Evolutionary conservation across 2,888 invertebrate species (phyloP).

Genomic region (Dryomyza anilis): DNA sequence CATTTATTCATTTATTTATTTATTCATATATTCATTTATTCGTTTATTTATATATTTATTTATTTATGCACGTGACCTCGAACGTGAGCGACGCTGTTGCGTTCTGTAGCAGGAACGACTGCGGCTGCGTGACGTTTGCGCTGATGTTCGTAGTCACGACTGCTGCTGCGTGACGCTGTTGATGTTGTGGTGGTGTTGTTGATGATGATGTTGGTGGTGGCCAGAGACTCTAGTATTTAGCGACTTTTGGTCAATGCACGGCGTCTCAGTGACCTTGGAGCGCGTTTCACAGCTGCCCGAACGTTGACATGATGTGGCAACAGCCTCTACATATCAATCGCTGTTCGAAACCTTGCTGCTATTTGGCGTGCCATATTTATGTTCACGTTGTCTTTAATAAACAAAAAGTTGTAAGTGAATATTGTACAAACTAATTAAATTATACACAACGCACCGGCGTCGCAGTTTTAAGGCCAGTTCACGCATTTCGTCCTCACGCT

Average conservation of each 20-base stretch:
- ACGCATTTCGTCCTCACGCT: slow-evolving; percentile 89
- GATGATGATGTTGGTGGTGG: too few species aligned
- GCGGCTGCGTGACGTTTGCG: slow-evolving; percentile 30
- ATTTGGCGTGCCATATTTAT: slow-evolving; percentile 66
- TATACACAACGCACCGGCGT: slow-evolving; percentile 76
- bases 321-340: slow-evolving; percentile 42
- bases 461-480: slow-evolving; percentile 87
- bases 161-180: slow-evolving; percentile 32
- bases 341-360: slow-evolving; percentile 53
- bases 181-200: slow-evolving; percentile 1
- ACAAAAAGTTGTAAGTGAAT: background rate
- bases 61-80: slow-evolving; percentile 52
- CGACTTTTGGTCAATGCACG: slow-evolving; percentile 30
- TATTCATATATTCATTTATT: too few species aligned
- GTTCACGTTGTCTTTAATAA: slow-evolving; percentile 78
- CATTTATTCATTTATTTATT: too few species aligned
- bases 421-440: background rate
- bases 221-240: background rate
- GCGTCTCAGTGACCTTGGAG: background rate
- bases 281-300: slow-evolving; percentile 36
- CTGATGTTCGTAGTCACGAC: slow-evolving; percentile 29
- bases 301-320: slow-evolving; percentile 29
- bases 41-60: too few species aligned
- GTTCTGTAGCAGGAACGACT: slow-evolving; percentile 39
- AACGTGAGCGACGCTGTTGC: slow-evolving; percentile 40